Conservation (phyloP, 2,113 vertebrate species). For the Castor canadensis region DNA sequence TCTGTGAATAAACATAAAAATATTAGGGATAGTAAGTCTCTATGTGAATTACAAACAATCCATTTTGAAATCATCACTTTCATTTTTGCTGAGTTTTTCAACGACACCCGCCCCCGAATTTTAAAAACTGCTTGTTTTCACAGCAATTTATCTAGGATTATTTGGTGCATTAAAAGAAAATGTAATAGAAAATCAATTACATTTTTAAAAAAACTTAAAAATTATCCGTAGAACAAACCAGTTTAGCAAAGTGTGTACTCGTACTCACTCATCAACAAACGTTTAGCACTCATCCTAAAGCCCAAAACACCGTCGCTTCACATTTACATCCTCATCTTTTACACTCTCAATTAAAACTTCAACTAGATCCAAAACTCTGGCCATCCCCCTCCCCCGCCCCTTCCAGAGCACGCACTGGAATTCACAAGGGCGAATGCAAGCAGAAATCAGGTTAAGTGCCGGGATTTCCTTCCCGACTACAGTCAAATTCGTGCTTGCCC, state of each 20-base stretch:
- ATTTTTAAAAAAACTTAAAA: neutral
- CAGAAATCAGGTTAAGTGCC: constrained; percentile 44
- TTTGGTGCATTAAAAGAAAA: constrained; percentile 22
- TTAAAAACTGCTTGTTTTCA: neutral
- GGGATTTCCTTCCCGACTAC: constrained; percentile 20
- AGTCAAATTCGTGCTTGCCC: constrained; percentile 32
- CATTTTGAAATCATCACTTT: neutral
- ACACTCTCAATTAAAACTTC: constrained; percentile 17
- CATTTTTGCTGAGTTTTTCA: neutral
- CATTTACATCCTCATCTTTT: neutral
- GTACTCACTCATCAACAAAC: neutral
- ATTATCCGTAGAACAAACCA: neutral
- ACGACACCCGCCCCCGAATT: neutral
- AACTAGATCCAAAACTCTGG: constrained; percentile 31
- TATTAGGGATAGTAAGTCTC: neutral
- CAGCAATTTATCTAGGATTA: constrained; percentile 9
- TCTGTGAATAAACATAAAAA: constrained; percentile 25
- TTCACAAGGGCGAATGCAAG: neutral
- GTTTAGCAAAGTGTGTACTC: neutral
- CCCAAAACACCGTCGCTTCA: neutral
- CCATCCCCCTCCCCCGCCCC: neutral
- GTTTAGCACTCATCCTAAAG: constrained; percentile 28
- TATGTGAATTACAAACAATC: neutral
- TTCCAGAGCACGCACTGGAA: constrained; percentile 12
- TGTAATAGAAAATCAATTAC: neutral